Evolutionary conservation across 1,140 invertebrate species (phyloP), one percentile per base, ranked within the genome.

Genomic region (Diorhabda carinulata): DNA sequence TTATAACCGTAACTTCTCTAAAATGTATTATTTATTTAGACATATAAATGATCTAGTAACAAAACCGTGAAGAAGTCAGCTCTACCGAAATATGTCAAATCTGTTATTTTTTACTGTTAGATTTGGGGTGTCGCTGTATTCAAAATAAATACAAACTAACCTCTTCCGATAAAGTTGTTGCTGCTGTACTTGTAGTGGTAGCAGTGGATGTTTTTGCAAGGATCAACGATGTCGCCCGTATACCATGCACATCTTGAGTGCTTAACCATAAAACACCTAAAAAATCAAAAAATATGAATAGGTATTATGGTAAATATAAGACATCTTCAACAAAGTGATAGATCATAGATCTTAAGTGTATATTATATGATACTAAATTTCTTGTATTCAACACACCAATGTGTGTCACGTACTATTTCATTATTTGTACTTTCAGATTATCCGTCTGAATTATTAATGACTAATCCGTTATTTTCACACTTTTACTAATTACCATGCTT

Each of bases 181-280:
- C 40, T 40, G 62, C 6, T 57, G 72, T 7, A 66, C 62, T 57
- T 42, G 75, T 74, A n/a, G 78, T 78, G 7, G 76, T 78, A 1
- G 78, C 79, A 25, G 78, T 78, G 3, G 76, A 69, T 9, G 74
- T 73, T 74, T 74, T 77, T 42, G 70, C 77, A 71, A 80, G 79
- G 57, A 79, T 80, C 59, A 80, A 67, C 7, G 77, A 70, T 44
- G 79, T 80, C 40, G 77, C 77, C 65, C 75, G 77, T 25, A 78
- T 70, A 58, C 77, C 74, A 60, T 77, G 74, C 3, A 77, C 78
- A 70, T 80, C 72, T 75, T 79, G 78, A 6, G 79, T 56, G 68
- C 77, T 76, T 42, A 80, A 68, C 76, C 78, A 80, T 42, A 80
- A 63, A 41, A 79, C 77, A 42, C 78, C 79, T 80, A 66, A 56